Base-by-base conservation (phyloP, 2,113 vertebrate species). In the Proterorhinus semilunaris region DNA sequence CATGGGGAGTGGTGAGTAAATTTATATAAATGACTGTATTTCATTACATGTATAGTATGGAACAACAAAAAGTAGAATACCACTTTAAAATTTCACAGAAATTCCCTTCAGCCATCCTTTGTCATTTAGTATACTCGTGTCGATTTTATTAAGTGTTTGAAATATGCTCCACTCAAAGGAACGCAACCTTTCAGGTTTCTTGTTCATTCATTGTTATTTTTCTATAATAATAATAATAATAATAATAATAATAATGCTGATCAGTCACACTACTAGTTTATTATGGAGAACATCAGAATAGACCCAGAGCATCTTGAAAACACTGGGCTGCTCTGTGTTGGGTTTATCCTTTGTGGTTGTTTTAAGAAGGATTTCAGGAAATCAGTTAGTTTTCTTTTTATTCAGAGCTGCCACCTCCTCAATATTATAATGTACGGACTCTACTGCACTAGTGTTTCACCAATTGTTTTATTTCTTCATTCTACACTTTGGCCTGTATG, bases 1-100 rank as follows among this genome's bases (percentile, higher is more conserved):
- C 83, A 93, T 93, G 92, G 90, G 89, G 74, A 87, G 78, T 49
- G 91, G 92, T 93, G 69, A 75, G 91, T 90, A 63, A 68, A 36
- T 5, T 36, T 1, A 36, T 36, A 36, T 36, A 21, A 21, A 3
- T 36, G 3, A 36, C 27, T 61, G 58, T 61, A 43, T 43, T 12
- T 8, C 36, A n/a, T 36, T 13, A 61, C 42, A 44, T n/a, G 21
- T 10, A 36, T 36, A n/a, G 21, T 10, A 21, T 21, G 21, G 2
- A 1, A 17, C 43, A 10, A 47, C 9, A 44, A 48, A 63, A 48
- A 4, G 43, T 47, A 3, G n/a, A n/a, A 21, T 8, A 9, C 6
- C 8, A 27, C 27, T 74, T 48, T 15, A 10, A 49, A 5, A 13
- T 62, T 27, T 11, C 13, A 16, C 2, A 45, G 13, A 15, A 67